Evolutionary conservation across 1,140 invertebrate genomes (phyloP).

Genomic region (Sinella curviseta): DNA sequence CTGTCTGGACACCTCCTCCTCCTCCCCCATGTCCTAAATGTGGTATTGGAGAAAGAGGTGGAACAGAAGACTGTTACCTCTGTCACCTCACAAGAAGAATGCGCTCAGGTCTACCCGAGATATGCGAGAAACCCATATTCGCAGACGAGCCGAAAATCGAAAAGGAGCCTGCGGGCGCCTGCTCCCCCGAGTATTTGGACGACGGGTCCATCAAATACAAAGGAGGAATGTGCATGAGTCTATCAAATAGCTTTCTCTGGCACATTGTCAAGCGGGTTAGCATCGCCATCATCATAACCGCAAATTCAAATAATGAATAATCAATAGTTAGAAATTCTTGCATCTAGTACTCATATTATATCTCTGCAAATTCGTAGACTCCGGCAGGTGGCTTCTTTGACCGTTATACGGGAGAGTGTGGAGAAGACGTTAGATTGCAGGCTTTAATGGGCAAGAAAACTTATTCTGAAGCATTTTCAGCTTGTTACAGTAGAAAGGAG

Average conservation of each 20-base stretch:
- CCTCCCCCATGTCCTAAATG: not conserved
- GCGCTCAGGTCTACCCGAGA: not conserved
- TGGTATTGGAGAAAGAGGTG: constrained; percentile 10
- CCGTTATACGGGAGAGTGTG: not conserved
- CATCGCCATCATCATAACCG: not conserved
- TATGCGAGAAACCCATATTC: not conserved
- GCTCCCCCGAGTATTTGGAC: not conserved
- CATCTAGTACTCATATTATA: not conserved
- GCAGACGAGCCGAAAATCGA: not conserved
- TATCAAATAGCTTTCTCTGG: not conserved
- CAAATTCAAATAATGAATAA: not conserved
- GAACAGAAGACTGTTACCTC: constrained; percentile 23
- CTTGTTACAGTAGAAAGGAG: too few relatives aligned
- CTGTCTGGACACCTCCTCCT: constrained; percentile 24
- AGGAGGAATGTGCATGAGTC: not conserved
- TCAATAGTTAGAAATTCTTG: not conserved
- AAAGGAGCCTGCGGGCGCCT: not conserved
- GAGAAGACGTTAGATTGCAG: not conserved
- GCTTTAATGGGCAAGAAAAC: not conserved
- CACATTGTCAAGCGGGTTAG: not conserved
- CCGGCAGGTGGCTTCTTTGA: not conserved
- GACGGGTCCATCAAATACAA: constrained; percentile 7
- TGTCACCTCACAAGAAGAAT: constrained; percentile 18
- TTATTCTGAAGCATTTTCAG: not conserved
- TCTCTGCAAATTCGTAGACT: not conserved